Conservation (phyloP, 2,113 vertebrate genomes). For the Chloroceryle aenea region DNA sequence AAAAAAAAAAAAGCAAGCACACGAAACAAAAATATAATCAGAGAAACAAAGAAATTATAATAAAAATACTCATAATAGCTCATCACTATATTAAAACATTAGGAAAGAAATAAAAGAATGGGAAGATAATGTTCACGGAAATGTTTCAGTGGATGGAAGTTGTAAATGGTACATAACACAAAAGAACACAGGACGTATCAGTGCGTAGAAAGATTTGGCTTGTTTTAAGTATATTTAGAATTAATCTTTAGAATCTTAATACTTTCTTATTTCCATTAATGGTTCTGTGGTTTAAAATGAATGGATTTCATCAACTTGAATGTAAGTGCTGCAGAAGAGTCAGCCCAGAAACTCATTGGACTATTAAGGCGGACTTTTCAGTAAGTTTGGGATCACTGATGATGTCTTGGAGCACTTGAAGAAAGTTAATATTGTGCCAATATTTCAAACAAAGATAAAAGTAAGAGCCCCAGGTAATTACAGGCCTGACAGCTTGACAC, state of each 20-base stretch:
- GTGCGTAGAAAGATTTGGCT: background rate
- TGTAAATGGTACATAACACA: background rate
- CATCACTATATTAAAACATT: background rate
- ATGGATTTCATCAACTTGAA: background rate
- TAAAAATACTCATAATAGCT: background rate
- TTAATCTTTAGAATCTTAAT: background rate
- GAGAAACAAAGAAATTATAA: background rate
- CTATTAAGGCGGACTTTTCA: background rate
- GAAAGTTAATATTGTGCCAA: conserved; percentile 28
- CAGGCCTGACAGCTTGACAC: conserved; percentile 37
- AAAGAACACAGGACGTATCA: background rate
- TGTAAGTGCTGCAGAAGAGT: background rate
- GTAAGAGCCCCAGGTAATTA: conserved; percentile 43
- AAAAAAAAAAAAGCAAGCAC: background rate
- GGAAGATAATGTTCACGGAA: background rate
- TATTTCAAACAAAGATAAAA: conserved; percentile 59
- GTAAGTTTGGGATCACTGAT: background rate
- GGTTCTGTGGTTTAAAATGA: background rate
- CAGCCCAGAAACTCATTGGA: background rate
- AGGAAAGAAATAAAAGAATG: background rate
- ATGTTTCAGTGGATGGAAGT: background rate
- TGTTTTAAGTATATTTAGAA: background rate
- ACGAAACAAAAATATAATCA: background rate
- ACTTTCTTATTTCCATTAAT: background rate
- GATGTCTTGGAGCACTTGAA: background rate